These are phyloP conservation scores for Nautilus pompilius DNA, from an alignment of 1,140 invertebrate genomes.

Conservation along the genomic window DNA sequence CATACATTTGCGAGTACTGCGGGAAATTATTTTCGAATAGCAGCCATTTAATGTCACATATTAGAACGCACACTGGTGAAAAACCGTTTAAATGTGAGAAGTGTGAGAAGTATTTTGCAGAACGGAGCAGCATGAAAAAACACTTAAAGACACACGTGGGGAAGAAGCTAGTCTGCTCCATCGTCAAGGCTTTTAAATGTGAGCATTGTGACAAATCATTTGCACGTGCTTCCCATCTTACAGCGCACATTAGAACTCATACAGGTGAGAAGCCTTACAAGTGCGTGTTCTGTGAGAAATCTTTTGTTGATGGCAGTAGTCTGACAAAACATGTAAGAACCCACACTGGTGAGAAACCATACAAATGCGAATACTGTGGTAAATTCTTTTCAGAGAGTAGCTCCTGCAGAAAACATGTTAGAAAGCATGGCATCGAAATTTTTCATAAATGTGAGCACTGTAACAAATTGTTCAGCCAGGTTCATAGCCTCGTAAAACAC, in stretches of 20 bases:
- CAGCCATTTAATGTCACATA: not conserved
- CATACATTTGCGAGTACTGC: not conserved
- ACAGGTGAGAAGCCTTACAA: not conserved
- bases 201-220: not conserved
- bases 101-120: not conserved
- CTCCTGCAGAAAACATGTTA: not conserved
- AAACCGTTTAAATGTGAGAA: not conserved
- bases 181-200: too few relatives aligned
- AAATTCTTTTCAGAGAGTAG: not conserved
- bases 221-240: not conserved
- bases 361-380: not conserved
- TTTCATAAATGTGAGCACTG: conserved; percentile 1
- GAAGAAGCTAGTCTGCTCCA: not conserved
- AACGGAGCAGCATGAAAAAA: not conserved
- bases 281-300: not conserved
- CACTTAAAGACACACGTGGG: not conserved
- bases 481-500: conserved; percentile 18
- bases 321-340: not conserved
- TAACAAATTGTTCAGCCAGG: not conserved
- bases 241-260: not conserved
- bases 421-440: conserved; percentile 44
- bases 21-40: not conserved
- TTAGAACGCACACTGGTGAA: not conserved
- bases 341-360: not conserved
- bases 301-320: not conserved